phyloP scores from a whole-genome alignment of 2,888 invertebrate species.

The Tanytarsus gracilentus region DNA sequence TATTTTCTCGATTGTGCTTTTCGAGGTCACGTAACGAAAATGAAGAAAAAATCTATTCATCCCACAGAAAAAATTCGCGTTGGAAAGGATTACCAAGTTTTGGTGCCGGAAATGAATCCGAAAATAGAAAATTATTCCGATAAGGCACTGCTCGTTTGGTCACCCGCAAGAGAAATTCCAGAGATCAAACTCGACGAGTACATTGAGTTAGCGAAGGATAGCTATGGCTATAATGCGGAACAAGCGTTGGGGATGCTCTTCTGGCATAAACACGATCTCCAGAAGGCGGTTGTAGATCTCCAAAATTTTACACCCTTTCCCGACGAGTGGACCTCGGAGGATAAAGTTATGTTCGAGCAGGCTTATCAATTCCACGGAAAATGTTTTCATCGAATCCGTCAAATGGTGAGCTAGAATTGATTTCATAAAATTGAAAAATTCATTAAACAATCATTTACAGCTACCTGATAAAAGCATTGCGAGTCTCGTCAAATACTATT shows the following conservation, averaged over 20 bases:
- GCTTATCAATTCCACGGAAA: slow-evolving; percentile 98
- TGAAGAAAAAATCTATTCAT: no score
- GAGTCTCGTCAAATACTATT: slow-evolving; percentile 92
- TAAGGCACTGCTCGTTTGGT: slow-evolving; percentile 90
- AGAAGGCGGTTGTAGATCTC: slow-evolving; percentile 82
- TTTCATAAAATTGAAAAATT: slow-evolving; percentile 2
- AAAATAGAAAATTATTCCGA: slow-evolving; percentile 71
- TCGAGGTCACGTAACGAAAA: no score
- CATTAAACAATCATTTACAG: slow-evolving; percentile 45
- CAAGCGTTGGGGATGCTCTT: slow-evolving; percentile 96
- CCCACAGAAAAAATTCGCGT: slow-evolving; percentile 82
- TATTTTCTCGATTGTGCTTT: no score
- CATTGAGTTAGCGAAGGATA: slow-evolving; percentile 87
- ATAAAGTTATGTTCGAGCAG: slow-evolving; percentile 95
- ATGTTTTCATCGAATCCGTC: slow-evolving; percentile 91
- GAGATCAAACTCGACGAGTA: slow-evolving; percentile 92
- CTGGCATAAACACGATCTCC: slow-evolving; percentile 96
- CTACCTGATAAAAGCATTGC: slow-evolving; percentile 95
- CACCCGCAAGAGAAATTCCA: slow-evolving; percentile 80
- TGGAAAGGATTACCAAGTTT: slow-evolving; percentile 88
- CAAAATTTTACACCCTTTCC: slow-evolving; percentile 96
- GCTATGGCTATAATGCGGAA: slow-evolving; percentile 94
- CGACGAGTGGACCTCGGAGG: slow-evolving; percentile 97
- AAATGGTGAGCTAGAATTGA: slow-evolving; percentile 73
- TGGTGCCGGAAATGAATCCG: slow-evolving; percentile 75